These are phyloP conservation scores for Cryptoprocta ferox DNA, from an alignment of 2,797 vertebrate genomes.

Conservation along the genomic window DNA sequence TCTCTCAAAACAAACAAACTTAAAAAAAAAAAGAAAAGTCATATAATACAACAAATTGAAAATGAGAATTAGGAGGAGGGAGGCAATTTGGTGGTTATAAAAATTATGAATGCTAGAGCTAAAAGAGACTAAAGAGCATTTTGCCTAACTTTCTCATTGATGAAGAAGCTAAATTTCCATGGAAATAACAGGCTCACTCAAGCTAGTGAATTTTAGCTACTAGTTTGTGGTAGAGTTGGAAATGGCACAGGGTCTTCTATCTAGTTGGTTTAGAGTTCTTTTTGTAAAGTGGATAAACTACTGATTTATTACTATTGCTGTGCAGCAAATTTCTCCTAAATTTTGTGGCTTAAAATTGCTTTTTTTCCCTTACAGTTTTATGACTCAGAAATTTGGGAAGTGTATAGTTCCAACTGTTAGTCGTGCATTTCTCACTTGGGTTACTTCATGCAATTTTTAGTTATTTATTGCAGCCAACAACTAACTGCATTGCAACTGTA, in stretches of 20 bases:
- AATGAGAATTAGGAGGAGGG: constrained; percentile 1
- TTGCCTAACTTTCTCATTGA: background rate
- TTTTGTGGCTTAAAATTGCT: constrained; percentile 18
- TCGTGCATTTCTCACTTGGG: background rate
- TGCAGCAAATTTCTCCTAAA: constrained; percentile 9
- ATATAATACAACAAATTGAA: background rate
- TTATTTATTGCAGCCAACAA: background rate
- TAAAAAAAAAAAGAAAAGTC: background rate
- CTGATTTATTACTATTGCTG: background rate
- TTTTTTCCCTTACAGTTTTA: constrained; percentile 26
- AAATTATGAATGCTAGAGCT: background rate
- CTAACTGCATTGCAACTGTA: background rate
- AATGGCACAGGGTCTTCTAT: background rate
- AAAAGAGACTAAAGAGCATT: background rate
- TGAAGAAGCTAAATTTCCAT: constrained; percentile 46
- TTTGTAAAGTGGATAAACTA: background rate
- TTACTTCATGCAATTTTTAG: background rate
- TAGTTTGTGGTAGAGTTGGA: background rate
- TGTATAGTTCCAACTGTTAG: too few species aligned
- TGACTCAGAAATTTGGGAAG: constrained; percentile 27
- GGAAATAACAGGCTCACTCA: background rate
- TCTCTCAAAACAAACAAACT: too few species aligned
- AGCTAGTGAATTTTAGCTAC: background rate
- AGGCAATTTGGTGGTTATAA: background rate
- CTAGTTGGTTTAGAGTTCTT: background rate